Evolutionary conservation across 2,888 invertebrate genomes (phyloP).

Genomic region (Steinernema scapterisci): DNA sequence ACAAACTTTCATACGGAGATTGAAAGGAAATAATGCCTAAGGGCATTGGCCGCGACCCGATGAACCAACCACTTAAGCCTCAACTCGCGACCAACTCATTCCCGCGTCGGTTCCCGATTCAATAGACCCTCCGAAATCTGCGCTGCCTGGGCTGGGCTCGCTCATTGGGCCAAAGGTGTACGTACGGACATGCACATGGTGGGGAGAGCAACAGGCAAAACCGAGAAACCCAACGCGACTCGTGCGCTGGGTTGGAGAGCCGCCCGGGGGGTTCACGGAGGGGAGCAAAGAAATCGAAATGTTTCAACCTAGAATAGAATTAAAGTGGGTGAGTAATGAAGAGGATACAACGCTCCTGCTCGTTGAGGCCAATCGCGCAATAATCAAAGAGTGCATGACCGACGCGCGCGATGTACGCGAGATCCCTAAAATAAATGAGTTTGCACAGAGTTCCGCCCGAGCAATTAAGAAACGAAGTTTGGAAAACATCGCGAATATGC

Average conservation of each 20-base stretch:
- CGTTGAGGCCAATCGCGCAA: neutral
- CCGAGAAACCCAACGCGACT: too few species aligned
- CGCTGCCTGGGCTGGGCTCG: neutral
- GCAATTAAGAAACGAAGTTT: neutral
- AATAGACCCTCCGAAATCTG: slow-evolving; percentile 13
- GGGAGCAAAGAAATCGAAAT: neutral
- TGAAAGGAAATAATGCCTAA: slow-evolving; percentile 8
- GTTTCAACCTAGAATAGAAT: neutral
- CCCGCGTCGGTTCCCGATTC: neutral
- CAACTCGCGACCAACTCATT: slow-evolving; percentile 2
- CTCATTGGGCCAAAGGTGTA: neutral
- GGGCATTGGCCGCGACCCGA: slow-evolving; percentile 21
- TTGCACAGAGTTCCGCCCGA: neutral
- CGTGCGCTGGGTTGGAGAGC: too few species aligned
- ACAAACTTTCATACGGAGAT: slow-evolving; percentile 24
- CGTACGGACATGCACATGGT: neutral
- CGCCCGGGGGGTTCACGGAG: too few species aligned
- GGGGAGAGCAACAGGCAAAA: too few species aligned
- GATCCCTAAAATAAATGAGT: slow-evolving; percentile 5
- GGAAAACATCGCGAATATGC: neutral
- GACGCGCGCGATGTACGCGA: neutral
- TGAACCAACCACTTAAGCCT: slow-evolving; percentile 27
- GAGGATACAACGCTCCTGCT: neutral
- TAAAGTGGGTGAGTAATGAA: neutral
- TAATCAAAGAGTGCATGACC: slow-evolving; percentile 20